Evolutionary conservation across 2,888 invertebrate genomes (phyloP), one percentile per base, ranked within the genome.

Genomic region (Trissonchulus latispiculum): DNA sequence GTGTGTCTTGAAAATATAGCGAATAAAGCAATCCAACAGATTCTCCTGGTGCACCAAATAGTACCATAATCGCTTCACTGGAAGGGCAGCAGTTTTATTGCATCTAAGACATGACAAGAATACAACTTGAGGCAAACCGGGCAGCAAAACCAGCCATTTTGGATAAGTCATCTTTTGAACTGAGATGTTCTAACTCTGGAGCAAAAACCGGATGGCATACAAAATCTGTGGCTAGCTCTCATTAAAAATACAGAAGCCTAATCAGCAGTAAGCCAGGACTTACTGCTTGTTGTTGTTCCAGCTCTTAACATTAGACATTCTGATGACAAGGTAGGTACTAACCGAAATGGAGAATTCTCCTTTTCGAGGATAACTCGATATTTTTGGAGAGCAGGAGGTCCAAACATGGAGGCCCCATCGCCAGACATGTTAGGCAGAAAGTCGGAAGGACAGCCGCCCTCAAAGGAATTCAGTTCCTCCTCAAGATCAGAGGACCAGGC

Each of bases 1-100:
- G n/a, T n/a, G n/a, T 8, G 48, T 48, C 23, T 48, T 48, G 48
- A 96, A 99, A 75, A 99, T 92, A 76, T 94, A 92, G 74, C 94
- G 89, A 80, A 99, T 93, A 85, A 99, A 99, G 74, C 94, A 88
- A 79, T 96, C 92, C 86, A 95, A 94, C 36, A 96, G 91, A 66
- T 88, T 86, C 84, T 96, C 95, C 84, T 99, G 95, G 68, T 91
- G 88, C 1, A 97, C 92, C 76, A 99, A 87, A 84, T 89, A 95
- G 81, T 90, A 90, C 99, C 99, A 99, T 2, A 99, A 86, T 1
- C 96, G 88, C 75, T 85, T 85, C 23, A 86, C 84, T 0, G 87
- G 84, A 64, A 85, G 80, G 89, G 91, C 78, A 89, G 91, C 48
- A 23, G 48, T 48, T 15, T 23, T 8, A 48, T 23, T 8, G 48